Evolutionary conservation across 2,888 invertebrate species (phyloP), one percentile per base, ranked within the genome.

Genomic region (Macrosiphum euphorbiae): DNA sequence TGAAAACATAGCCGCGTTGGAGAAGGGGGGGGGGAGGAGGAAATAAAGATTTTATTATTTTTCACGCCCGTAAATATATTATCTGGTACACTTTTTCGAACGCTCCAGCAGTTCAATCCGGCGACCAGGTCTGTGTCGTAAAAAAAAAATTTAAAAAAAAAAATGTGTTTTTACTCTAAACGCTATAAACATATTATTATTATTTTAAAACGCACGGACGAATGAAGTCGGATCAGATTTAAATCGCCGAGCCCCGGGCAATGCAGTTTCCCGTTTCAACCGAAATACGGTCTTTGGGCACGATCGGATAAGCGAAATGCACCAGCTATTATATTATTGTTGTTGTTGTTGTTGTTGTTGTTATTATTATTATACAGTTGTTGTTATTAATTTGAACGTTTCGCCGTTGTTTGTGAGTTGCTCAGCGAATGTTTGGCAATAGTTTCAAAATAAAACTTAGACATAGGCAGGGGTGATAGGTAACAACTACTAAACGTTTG

Each of bases 191-290:
- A 55, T 24, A 55, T 52, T 20, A 55, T 8, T 20, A 55, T 8
- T 47, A 78, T 78, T 35, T 78, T 78, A 35, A 35, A 58, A 58
- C 58, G 58, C 78, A 8, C 35, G 35, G 35, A 20, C 61, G 8
- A 61, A 89, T 41, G 89, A 44, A 8, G 67, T 90, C 16, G 35
- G 67, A 90, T 90, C 35, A 67, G 47, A 67, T 90, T 67, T 67
- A 16, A 50, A 90, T 90, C 67, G n/a, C 44, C 16, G 24, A 90
- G n/a, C 35, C 26, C 44, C 35, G 78, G 20, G 7, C 78, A 20
- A 35, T 26, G 35, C 20, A 78, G 78, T 78, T 78, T 78, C 35
- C 20, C 35, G 78, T 78, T 35, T 78, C 20, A 20, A 78, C 78
- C 8, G 20, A 78, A 78, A 35, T 67, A 78, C 20, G 16, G 7